Conservation (phyloP, 1,140 invertebrate genomes). For the Plectrocnemia conspersa region DNA sequence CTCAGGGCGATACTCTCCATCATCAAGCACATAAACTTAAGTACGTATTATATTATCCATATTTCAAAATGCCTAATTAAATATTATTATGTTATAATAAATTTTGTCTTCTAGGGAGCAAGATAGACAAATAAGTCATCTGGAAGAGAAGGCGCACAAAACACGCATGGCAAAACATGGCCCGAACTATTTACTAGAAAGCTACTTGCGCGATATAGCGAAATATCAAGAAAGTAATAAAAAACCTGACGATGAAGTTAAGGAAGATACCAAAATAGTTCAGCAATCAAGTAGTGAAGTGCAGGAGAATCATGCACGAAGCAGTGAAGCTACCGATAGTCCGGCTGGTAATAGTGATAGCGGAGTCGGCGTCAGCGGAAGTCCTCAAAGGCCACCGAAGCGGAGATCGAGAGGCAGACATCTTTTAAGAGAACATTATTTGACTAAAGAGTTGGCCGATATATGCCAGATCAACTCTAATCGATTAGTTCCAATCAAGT, state of each 20-base stretch:
- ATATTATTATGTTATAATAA: slow-evolving; percentile 12
- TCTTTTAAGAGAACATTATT: slow-evolving; percentile 50
- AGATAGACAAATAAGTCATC: slow-evolving; percentile 69
- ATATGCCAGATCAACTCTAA: slow-evolving; percentile 51
- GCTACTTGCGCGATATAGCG: slow-evolving; percentile 58
- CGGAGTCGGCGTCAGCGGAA: slow-evolving; percentile 50
- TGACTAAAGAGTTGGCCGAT: slow-evolving; percentile 50
- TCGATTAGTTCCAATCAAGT: slow-evolving; percentile 49
- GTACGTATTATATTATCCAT: slow-evolving; percentile 16
- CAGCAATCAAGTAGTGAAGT: slow-evolving; percentile 40
- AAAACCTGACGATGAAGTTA: slow-evolving; percentile 10
- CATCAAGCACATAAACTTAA: slow-evolving; percentile 27
- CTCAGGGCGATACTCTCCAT: slow-evolving; percentile 27
- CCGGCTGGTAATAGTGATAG: slow-evolving; percentile 56
- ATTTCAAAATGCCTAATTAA: slow-evolving; percentile 2
- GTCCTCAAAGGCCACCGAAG: slow-evolving; percentile 49
- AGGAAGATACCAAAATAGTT: slow-evolving; percentile 25
- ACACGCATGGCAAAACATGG: slow-evolving; percentile 67
- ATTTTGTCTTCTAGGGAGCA: slow-evolving; percentile 60
- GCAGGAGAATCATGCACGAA: slow-evolving; percentile 48
- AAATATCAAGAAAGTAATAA: slow-evolving; percentile 37
- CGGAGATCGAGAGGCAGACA: slow-evolving; percentile 50
- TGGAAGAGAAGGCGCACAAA: slow-evolving; percentile 71
- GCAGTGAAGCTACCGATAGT: slow-evolving; percentile 49
- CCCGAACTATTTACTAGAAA: slow-evolving; percentile 75